Conservation (phyloP, 2,113 vertebrate species). For the Chaetops frenatus region DNA sequence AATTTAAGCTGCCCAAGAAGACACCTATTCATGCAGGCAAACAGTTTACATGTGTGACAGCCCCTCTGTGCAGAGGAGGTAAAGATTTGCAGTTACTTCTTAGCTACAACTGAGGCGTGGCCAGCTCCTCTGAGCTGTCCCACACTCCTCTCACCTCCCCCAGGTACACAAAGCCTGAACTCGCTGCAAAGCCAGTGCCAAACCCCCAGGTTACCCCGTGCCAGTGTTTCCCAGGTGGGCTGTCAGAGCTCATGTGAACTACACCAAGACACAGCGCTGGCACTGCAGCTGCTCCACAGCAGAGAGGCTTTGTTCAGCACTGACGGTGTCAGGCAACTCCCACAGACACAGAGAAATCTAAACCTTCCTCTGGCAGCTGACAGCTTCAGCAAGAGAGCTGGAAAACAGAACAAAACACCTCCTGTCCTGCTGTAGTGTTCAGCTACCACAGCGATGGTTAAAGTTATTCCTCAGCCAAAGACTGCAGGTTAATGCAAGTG, state of each 20-base stretch:
- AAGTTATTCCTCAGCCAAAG: background rate
- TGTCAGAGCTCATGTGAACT: background rate
- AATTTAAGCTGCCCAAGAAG: background rate
- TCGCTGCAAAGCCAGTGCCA: background rate
- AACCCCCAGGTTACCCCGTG: fast-evolving
- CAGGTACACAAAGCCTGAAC: background rate
- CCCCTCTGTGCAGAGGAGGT: background rate
- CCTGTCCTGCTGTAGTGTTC: background rate
- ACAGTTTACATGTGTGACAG: background rate
- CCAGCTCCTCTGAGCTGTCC: background rate
- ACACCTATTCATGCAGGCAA: background rate
- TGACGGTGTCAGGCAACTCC: background rate
- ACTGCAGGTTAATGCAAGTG: background rate
- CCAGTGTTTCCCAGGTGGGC: background rate
- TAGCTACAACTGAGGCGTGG: background rate
- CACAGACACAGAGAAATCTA: background rate
- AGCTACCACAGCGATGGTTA: background rate
- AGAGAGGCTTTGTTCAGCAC: background rate
- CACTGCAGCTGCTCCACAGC: background rate
- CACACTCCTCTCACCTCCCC: background rate
- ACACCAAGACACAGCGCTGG: fast-evolving
- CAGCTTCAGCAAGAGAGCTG: background rate
- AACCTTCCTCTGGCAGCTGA: background rate
- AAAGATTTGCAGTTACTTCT: background rate
- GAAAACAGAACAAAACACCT: background rate